Percentiles rank a stretch among this genome's conserved stretches.
Evolutionary conservation across 2,113 vertebrate genomes (phyloP).

Genomic region (Lichenostomus cassidix): DNA sequence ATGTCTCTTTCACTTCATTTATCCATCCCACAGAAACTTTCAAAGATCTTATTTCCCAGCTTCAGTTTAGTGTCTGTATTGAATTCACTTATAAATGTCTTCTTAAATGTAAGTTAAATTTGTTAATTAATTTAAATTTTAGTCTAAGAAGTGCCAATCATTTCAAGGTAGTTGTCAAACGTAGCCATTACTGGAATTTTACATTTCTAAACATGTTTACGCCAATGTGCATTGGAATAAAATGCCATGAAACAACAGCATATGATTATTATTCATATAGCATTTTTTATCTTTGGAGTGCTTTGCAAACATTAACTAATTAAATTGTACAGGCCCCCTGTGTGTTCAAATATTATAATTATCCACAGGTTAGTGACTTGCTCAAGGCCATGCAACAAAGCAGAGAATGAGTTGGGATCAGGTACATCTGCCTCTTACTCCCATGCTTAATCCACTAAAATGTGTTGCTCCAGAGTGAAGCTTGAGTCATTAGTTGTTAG

Average conservation of each 20-base stretch:
- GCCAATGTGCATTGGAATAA: not conserved
- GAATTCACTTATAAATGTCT: not conserved
- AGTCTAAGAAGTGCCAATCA: not conserved
- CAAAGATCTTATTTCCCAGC: not conserved
- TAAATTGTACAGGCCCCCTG: not conserved
- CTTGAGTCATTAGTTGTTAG: not conserved
- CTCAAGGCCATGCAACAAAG: not conserved
- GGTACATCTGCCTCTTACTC: not conserved
- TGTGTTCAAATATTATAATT: not conserved
- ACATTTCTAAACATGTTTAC: not conserved
- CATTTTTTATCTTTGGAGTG: not conserved
- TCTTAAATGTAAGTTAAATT: not conserved
- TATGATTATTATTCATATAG: not conserved
- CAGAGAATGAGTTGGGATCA: not conserved
- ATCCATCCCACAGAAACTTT: not conserved
- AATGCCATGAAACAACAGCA: not conserved
- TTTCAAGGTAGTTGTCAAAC: not conserved
- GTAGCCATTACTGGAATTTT: not conserved
- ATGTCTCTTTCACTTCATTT: not conserved
- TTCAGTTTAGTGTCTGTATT: not conserved
- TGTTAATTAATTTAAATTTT: not conserved
- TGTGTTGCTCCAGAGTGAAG: not conserved
- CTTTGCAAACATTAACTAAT: conserved; percentile 43
- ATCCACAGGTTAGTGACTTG: conserved; percentile 19
- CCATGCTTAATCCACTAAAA: not conserved